Conservation (phyloP, 1,140 invertebrate genomes). For the Wiebesia pumilae region DNA sequence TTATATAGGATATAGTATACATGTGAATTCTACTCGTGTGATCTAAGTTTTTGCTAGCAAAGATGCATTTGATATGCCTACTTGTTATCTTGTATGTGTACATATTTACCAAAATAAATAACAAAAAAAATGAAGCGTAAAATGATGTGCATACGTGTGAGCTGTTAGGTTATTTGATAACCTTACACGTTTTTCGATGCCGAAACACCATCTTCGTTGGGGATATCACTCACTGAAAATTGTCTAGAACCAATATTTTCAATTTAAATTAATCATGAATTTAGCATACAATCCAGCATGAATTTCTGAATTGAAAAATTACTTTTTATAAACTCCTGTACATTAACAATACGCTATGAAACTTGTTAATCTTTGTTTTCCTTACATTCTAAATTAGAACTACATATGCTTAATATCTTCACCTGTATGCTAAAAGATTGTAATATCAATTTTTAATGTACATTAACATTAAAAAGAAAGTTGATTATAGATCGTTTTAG, state of each 20-base stretch:
- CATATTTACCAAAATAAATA: slow-evolving; percentile 23
- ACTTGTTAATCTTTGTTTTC: not conserved
- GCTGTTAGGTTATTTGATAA: slow-evolving; percentile 17
- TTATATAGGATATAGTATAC: slow-evolving; percentile 50
- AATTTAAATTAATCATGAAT: not conserved
- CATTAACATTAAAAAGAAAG: not conserved
- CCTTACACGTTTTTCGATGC: not conserved
- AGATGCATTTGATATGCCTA: slow-evolving; percentile 42
- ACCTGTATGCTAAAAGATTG: not conserved
- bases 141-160: not conserved
- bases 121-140: slow-evolving; percentile 20
- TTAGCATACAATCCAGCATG: not conserved
- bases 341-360: not conserved
- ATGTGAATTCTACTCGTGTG: slow-evolving; percentile 43
- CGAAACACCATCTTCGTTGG: slow-evolving; percentile 27
- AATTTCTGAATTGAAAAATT: no score
- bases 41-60: slow-evolving; percentile 17
- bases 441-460: not conserved
- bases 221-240: slow-evolving; percentile 17
- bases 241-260: slow-evolving; percentile 31
- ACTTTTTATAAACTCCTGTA: not conserved
- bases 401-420: not conserved
- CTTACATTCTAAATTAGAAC: not conserved
- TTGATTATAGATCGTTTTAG: slow-evolving; percentile 30
- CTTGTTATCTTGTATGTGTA: slow-evolving; percentile 47